phyloP scores from a whole-genome alignment of 2,888 invertebrate genomes.

The Busseola fusca region DNA sequence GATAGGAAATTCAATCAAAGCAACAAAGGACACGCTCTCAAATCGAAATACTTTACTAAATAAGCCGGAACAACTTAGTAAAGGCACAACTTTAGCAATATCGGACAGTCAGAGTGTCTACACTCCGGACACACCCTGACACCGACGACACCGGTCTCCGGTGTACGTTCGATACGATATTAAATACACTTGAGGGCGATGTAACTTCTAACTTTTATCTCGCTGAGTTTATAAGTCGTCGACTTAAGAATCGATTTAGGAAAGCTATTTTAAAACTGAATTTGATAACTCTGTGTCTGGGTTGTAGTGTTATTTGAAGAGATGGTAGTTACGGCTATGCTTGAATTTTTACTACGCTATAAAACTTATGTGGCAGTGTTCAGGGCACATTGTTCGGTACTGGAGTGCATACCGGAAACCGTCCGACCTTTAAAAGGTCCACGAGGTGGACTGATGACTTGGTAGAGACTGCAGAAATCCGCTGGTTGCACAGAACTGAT shows the following conservation, averaged over 20 bases:
- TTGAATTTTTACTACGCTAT: background rate
- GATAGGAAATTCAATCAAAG: constrained; percentile 56
- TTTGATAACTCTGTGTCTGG: constrained; percentile 25
- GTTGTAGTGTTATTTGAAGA: constrained; percentile 14
- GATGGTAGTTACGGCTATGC: background rate
- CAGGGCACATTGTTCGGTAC: background rate
- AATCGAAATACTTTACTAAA: constrained; percentile 65
- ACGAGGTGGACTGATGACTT: no score
- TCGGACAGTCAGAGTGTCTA: constrained; percentile 63
- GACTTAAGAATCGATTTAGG: constrained; percentile 47
- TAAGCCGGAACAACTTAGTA: constrained; percentile 60
- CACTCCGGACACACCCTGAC: constrained; percentile 39
- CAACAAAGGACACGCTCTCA: constrained; percentile 48
- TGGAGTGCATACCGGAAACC: background rate
- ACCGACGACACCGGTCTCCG: constrained; percentile 57
- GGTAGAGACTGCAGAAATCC: background rate
- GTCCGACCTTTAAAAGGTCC: no score
- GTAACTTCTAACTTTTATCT: constrained; percentile 55
- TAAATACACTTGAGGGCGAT: constrained; percentile 58
- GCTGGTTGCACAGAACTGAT: background rate
- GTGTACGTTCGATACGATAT: constrained; percentile 66
- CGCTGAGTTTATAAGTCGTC: constrained; percentile 41
- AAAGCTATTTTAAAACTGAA: constrained; percentile 43
- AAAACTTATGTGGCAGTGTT: background rate
- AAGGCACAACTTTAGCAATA: constrained; percentile 69